Base-by-base conservation (phyloP, 2,113 vertebrate species). In the Indicator maculatus region DNA sequence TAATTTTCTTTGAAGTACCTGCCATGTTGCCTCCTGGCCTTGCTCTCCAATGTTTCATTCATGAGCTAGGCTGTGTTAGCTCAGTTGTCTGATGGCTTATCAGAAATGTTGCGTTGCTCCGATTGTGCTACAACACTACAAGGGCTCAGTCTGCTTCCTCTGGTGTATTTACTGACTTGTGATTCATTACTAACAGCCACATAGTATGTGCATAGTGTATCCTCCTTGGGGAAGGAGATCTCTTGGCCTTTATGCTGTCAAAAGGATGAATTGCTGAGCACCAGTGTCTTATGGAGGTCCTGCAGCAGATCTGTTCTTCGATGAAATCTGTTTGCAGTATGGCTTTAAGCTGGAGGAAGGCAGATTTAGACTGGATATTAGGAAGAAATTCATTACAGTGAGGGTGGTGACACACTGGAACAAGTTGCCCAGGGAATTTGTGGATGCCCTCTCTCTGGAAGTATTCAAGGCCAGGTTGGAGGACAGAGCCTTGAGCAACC, bases 1-100 rank as follows among this genome's bases (percentile, higher is more conserved):
- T 91, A 11, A 47, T 79, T 83, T 70, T 70, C 21, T 89, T 59
- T 76, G 66, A 63, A 92, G 82, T 90, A 50, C n/a, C 67, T 89
- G 71, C 60, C 52, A 31, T 2, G 2, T 70, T 84, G 81, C n/a
- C 11, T 84, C n/a, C 36, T 39, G 17, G 74, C 66, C 78, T 87
- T 60, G 45, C 17, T 89, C 56, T 45, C 63, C 45, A 17, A 63
- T 9, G 28, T 50, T 79, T 76, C 56, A 6, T 70, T 91, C 69
- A 12, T 66, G 66, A 75, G 63, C 50, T 36, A 12, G 63, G 67
- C 87, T 73, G n/a, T 30, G 61, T 76, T 60, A 77, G 86, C 71
- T 73, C 44, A 18, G n/a, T 19, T 79, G 36, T 71, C 76, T 58
- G 74, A 58, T 69, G 65, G 53, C 60, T 91, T 85, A 64, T 67